These are phyloP conservation scores for Malurus cyaneus DNA, from an alignment of 2,113 vertebrate species.

Conservation along the genomic window DNA sequence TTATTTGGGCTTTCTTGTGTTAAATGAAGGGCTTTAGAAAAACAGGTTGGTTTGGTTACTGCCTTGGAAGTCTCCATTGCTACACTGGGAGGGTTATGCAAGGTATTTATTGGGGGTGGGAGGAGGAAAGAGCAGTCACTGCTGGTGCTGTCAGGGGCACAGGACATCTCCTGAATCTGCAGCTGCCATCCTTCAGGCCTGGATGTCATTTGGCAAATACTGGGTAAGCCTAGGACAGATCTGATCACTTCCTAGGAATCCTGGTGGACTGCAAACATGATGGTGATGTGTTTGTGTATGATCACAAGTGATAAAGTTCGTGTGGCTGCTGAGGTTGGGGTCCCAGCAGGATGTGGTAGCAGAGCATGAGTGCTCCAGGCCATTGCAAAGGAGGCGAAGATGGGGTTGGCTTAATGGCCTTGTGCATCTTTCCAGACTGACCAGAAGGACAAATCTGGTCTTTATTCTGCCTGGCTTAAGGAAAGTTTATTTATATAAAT, in stretches of 20 bases:
- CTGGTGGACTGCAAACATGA: background rate
- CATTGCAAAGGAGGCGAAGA: background rate
- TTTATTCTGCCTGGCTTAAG: background rate
- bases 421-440: background rate
- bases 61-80: background rate
- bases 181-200: background rate
- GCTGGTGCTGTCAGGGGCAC: background rate
- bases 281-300: background rate
- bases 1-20: background rate
- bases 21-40: background rate
- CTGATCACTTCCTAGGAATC: background rate
- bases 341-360: background rate
- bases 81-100: background rate
- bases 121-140: fast-evolving
- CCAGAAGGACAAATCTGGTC: background rate
- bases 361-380: background rate
- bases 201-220: background rate
- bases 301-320: background rate
- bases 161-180: background rate
- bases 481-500: background rate
- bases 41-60: slow-evolving; percentile 4
- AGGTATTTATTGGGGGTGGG: background rate
- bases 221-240: background rate
- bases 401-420: background rate
- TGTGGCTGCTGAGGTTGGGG: background rate